Conservation (phyloP, 2,888 invertebrate species). For the Paralinhomoeus sp. region DNA sequence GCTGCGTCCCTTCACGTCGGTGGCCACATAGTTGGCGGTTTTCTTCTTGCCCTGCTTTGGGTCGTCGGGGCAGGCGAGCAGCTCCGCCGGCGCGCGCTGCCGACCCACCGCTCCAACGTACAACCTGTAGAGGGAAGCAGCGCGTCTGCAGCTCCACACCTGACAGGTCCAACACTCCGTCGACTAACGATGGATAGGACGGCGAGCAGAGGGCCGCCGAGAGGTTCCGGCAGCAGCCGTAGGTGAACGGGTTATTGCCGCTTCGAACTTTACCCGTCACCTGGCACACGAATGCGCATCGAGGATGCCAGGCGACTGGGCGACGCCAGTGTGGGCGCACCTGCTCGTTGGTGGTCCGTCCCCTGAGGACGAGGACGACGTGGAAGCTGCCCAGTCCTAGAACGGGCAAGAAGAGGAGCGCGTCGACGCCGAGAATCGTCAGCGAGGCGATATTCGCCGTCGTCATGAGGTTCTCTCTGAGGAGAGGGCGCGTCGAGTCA, state of each 20-base stretch:
- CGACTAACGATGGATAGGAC: conserved; percentile 94
- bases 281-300: too few relatives aligned
- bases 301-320: too few relatives aligned
- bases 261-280: conserved; percentile 97
- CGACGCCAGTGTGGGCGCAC: conserved; percentile 24
- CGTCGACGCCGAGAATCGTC: conserved; percentile 63
- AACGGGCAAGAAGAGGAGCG: conserved; percentile 76
- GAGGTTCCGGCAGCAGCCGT: conserved; percentile 82
- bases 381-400: conserved; percentile 94
- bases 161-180: too few relatives aligned
- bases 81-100: too few relatives aligned
- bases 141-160: too few relatives aligned
- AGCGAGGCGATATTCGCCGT: conserved; percentile 36
- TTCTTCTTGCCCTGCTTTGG: too few relatives aligned
- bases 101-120: too few relatives aligned
- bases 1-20: too few relatives aligned
- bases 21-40: too few relatives aligned
- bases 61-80: too few relatives aligned
- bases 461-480: conserved; percentile 10
- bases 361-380: conserved; percentile 78
- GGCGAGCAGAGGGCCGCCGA: conserved; percentile 85
- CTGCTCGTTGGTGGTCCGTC: conserved; percentile 96
- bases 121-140: too few relatives aligned
- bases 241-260: conserved; percentile 90
- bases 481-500: not conserved